Evolutionary conservation across 92 coral and sea anemone species (phyloP).

Genomic region (Phenganax subtilis): DNA sequence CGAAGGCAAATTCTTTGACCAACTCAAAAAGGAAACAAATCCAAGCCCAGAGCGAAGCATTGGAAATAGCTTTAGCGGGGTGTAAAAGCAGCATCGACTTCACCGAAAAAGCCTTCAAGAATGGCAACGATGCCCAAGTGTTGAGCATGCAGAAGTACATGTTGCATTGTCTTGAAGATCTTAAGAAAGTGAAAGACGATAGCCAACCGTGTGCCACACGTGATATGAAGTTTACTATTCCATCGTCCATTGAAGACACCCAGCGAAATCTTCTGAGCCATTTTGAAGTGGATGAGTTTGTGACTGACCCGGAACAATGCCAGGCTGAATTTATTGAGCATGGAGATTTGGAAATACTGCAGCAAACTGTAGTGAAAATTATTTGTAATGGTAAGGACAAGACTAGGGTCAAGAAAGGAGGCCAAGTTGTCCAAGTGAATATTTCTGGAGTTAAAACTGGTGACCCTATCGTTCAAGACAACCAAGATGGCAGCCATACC

Average conservation of each 20-base stretch:
- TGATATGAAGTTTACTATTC: slow-evolving; percentile 14
- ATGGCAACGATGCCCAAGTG: slow-evolving; percentile 45
- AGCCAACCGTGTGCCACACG: slow-evolving; percentile 49
- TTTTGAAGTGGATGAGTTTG: neutral
- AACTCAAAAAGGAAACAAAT: no score
- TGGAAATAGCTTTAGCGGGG: no score
- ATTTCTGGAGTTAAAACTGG: neutral
- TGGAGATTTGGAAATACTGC: neutral
- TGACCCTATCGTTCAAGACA: neutral
- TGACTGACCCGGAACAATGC: slow-evolving; percentile 4
- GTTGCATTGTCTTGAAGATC: slow-evolving; percentile 40
- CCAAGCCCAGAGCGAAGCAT: no score
- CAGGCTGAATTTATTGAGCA: slow-evolving; percentile 13
- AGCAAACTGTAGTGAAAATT: slow-evolving; percentile 3
- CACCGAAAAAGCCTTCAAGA: slow-evolving; percentile 22
- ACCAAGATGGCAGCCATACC: slow-evolving; percentile 14
- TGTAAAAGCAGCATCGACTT: no score
- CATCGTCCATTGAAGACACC: slow-evolving; percentile 2
- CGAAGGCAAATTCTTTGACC: no score
- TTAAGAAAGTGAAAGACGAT: slow-evolving; percentile 26
- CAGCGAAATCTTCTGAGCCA: neutral
- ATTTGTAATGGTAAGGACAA: neutral
- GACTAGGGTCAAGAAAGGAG: neutral
- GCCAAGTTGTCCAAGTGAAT: neutral
- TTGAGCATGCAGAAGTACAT: slow-evolving; percentile 47